phyloP scores from a whole-genome alignment of 2,797 vertebrate species.

The Neosilurus mollespiculum region DNA sequence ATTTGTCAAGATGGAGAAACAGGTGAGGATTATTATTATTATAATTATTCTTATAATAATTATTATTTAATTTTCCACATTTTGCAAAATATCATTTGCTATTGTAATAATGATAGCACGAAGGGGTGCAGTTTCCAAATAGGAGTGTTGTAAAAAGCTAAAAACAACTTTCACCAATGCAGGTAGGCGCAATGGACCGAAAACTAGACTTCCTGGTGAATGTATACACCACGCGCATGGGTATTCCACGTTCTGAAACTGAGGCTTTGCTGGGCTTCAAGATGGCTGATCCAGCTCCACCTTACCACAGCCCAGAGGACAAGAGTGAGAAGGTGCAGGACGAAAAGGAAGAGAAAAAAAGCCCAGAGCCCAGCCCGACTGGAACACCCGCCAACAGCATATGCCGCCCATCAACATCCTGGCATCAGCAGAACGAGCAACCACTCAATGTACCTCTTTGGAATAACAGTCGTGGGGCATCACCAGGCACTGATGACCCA shows the following conservation, averaged over 20 bases:
- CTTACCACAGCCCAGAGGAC: conserved; percentile 93
- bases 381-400: conserved; percentile 74
- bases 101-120: neutral
- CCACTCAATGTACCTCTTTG: conserved; percentile 76
- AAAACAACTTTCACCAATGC: neutral
- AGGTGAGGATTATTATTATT: conserved; percentile 74
- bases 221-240: conserved; percentile 92
- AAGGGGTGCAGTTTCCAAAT: neutral
- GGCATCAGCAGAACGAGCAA: conserved; percentile 81
- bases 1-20: conserved; percentile 93
- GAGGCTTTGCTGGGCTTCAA: conserved; percentile 94
- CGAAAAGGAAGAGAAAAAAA: conserved; percentile 41
- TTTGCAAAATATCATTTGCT: neutral
- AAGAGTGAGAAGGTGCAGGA: conserved; percentile 68
- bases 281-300: conserved; percentile 90
- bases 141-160: neutral
- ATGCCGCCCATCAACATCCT: conserved; percentile 87
- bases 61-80: neutral
- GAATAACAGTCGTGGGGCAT: conserved; percentile 80
- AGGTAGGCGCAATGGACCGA: conserved; percentile 85
- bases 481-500: conserved; percentile 75
- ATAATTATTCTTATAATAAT: too few species aligned
- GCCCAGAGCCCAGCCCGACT: conserved; percentile 76
- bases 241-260: conserved; percentile 88
- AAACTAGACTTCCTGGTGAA: conserved; percentile 97